Base-by-base conservation (phyloP, 2,888 invertebrate genomes). In the Malacosoma neustria region DNA sequence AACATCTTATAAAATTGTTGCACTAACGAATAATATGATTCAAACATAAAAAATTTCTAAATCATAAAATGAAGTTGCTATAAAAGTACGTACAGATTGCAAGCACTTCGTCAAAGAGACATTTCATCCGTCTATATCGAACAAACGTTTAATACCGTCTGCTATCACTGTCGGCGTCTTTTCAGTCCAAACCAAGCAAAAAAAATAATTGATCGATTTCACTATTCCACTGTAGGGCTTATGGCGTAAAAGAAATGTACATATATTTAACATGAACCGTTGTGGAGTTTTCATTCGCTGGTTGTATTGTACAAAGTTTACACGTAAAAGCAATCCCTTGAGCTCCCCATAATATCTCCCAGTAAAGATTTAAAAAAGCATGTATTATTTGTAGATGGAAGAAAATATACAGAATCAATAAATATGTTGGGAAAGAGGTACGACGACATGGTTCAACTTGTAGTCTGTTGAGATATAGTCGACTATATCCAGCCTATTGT, bases 141-240 rank as follows among this genome's bases (percentile, higher is more conserved):
- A 46, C 63, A 58, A 61, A 57, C 72, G 75, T 76, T 79, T 76
- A 75, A 82, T 80, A 81, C 79, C 79, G 54, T 61, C 51, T 58
- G 61, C 59, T 56, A 59, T 57, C 59, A 61, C 72, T 75, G 72
- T 73, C 69, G 40, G 49, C 58, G 65, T 76, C 79, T 77, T 81
- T 77, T 77, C 75, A 71, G 68, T 51, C 60, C 59, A 59, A 61
- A 57, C 57, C 61, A 59, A 71, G 65, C 65, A 72, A 73, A 80
- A n/a, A n/a, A 80, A 79, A 79, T 81, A 81, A 82, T 76, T 79
- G 79, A 84, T 84, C 72, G 77, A 79, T 81, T 69, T 60, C 59
- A 65, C 64, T 55, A 61, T 55, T 57, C 49, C 59, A 51, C 54
- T 45, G 52, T 52, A 51, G 49, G 46, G 61, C 64, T 68, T 72